Base-by-base conservation (phyloP, 2,113 vertebrate species). In the Colinus virginianus region DNA sequence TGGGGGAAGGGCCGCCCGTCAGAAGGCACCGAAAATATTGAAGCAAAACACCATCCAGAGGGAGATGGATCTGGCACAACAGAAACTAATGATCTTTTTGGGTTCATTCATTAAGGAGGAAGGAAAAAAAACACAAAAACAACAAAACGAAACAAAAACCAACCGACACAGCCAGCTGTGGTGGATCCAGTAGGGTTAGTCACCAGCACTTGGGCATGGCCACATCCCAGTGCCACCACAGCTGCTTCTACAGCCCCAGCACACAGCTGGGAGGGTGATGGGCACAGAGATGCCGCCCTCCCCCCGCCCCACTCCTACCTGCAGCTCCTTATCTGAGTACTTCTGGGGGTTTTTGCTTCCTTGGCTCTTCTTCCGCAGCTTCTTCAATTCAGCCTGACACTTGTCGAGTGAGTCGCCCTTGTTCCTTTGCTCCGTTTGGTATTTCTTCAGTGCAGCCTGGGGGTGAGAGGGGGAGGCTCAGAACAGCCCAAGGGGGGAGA, bases 331-430 rank as follows among this genome's bases (percentile, higher is more conserved):
- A 95, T 99, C 99, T 0, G 98, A 99, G 75, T 99, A 99, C 69
- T 99, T 99, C 96, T 99, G 98, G 0, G 99, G 99, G 96, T 99
- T 99, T 97, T 99, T 99, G 97, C 99, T 99, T 82, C 99, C 99
- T 83, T 99, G 99, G 97, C 99, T 99, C 98, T 99, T 99, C 97
- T 99, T 98, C 59, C 99, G 98, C 7, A 99, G 98, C 38, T 99
- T 99, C 98, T 99, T 99, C 97, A 99, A 98, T 96, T 99, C 99
- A 0, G 94, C 98, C 97, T 99, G 99, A 96, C 99, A 99, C 96
- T 99, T 99, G 96, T 99, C 99, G 45, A 99, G 97, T 1, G 99
- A 98, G 36, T 99, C 99, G 4, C 99, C 98, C 95, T 98, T 99
- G 98, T 97, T 99, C 97, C 99, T 98, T 94, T 99, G 98, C 95